Conservation (phyloP, 2,113 vertebrate species). For the Hyla sarda region DNA sequence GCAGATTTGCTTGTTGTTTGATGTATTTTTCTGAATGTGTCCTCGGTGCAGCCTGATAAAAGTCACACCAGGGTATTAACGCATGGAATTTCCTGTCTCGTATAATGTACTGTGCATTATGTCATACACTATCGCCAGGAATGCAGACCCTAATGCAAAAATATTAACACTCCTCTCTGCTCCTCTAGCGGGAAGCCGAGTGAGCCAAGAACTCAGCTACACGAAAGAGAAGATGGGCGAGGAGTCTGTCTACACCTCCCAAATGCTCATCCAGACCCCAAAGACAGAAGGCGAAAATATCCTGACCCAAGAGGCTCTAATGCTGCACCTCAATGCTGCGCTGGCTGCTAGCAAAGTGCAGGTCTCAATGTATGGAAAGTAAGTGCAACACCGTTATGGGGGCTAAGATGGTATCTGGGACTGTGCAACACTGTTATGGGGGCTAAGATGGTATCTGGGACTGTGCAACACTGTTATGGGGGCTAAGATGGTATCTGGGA, state of each 20-base stretch:
- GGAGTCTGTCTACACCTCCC: constrained; percentile 92
- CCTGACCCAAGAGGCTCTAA: constrained; percentile 90
- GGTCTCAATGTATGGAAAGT: constrained; percentile 98
- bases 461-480: too few species aligned
- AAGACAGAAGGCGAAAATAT: constrained; percentile 86
- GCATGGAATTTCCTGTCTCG: neutral
- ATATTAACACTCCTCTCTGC: constrained; percentile 36
- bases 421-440: too few species aligned
- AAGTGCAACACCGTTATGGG: constrained; percentile 67
- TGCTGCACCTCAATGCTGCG: constrained; percentile 92
- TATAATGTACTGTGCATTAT: neutral
- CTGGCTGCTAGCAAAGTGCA: constrained; percentile 95
- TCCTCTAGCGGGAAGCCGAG: constrained; percentile 87
- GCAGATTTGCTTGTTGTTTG: neutral
- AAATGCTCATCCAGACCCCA: constrained; percentile 96
- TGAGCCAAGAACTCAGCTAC: constrained; percentile 94
- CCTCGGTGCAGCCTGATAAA: neutral
- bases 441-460: neutral
- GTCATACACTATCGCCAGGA: neutral
- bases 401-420: too few species aligned
- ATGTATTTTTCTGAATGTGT: neutral
- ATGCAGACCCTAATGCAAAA: neutral
- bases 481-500: neutral
- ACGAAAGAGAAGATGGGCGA: constrained; percentile 97
- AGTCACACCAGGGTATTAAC: neutral